A percentile compares a stretch with the other conserved stretches of the same genome.
Conservation (phyloP, 2,113 vertebrate species). For the Bambusicola thoracicus region DNA sequence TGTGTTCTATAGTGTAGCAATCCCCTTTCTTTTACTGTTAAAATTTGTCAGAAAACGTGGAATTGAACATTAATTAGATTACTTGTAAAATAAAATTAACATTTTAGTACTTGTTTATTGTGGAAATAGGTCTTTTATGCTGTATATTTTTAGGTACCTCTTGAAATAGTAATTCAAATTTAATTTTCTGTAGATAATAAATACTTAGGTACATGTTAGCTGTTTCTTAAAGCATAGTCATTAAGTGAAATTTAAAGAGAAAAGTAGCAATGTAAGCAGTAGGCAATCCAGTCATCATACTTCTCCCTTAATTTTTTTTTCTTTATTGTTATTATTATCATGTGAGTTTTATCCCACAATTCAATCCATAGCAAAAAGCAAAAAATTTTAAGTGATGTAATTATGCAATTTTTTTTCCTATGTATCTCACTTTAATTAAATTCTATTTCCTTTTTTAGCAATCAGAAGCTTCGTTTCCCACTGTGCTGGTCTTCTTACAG, state of each 20-base stretch:
- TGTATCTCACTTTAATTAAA: background rate
- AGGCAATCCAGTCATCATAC: background rate
- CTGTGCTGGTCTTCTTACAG: slow-evolving; percentile 88
- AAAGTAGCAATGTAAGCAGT: background rate
- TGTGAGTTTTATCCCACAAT: background rate
- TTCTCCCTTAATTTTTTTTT: background rate
- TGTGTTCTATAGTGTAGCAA: background rate
- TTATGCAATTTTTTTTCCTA: background rate
- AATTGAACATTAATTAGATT: background rate
- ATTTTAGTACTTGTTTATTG: background rate
- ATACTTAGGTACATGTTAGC: background rate
- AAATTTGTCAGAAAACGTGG: background rate
- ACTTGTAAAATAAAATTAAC: background rate
- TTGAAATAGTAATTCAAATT: background rate
- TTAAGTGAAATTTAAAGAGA: background rate
- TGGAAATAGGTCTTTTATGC: background rate
- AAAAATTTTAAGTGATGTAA: background rate
- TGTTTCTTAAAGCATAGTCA: background rate
- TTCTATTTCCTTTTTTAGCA: slow-evolving; percentile 76
- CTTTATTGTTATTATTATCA: background rate
- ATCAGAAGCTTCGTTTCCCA: slow-evolving; percentile 88
- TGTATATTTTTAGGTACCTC: background rate
- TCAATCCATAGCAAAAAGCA: background rate
- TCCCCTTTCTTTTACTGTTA: background rate
- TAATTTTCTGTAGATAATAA: background rate